A percentile compares a stretch with the other conserved stretches of the same genome.
Conservation (phyloP, 2,797 vertebrate genomes). For the Lepus oiostolus region DNA sequence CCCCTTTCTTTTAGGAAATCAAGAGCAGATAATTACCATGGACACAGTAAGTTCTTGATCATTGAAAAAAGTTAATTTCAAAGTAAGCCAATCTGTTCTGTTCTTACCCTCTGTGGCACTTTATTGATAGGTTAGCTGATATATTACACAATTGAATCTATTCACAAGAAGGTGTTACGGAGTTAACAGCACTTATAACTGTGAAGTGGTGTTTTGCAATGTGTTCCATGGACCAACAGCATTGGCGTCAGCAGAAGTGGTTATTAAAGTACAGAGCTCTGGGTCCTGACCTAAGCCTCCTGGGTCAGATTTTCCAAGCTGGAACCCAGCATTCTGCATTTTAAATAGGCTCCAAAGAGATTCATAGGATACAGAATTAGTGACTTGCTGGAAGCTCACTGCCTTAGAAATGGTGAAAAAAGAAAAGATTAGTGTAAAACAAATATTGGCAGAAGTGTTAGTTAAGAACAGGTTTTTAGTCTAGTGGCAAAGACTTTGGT, state of each 20-base stretch:
- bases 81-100: conserved; percentile 15
- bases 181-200: neutral
- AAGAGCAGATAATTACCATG: neutral
- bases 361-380: neutral
- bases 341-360: conserved; percentile 4
- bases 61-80: neutral
- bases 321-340: neutral
- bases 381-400: neutral
- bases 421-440: neutral
- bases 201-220: neutral
- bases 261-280: neutral
- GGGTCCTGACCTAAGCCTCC: neutral
- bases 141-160: neutral
- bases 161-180: neutral
- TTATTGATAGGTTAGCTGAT: neutral
- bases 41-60: neutral
- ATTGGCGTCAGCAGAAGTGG: neutral
- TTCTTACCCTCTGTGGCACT: neutral
- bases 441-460: neutral
- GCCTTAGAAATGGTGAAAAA: neutral
- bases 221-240: neutral
- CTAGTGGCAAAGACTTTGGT: too few species aligned
- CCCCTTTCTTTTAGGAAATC: neutral
- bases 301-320: conserved; percentile 29
- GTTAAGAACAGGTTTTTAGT: neutral